A percentile compares a stretch with the other conserved stretches of the same genome.
Conservation (phyloP, 2,113 vertebrate species). For the cat (Felis catus) region DNA sequence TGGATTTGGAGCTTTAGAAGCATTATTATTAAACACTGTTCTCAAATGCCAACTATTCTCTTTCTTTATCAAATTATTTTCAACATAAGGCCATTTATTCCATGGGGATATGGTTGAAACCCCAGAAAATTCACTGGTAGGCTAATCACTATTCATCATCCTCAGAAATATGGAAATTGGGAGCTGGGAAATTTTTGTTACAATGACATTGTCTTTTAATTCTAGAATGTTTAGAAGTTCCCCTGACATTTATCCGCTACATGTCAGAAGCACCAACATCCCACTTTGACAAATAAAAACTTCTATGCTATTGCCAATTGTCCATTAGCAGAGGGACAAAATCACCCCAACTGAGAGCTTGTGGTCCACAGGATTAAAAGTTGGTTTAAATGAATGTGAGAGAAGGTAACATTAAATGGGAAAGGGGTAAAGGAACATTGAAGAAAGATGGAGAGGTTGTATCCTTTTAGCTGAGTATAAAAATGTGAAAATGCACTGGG, state of each 20-base stretch:
- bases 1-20: not conserved
- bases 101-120: fast-evolving
- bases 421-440: not conserved
- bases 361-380: not conserved
- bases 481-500: not conserved
- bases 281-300: not conserved
- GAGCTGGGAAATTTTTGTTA: not conserved
- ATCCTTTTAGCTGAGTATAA: not conserved
- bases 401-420: not conserved
- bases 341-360: not conserved
- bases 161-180: not conserved
- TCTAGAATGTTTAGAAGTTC: not conserved
- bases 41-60: not conserved
- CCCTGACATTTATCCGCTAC: not conserved
- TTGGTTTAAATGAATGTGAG: not conserved
- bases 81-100: not conserved
- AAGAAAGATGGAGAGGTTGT: not conserved
- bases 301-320: not conserved
- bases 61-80: not conserved
- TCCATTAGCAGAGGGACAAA: not conserved
- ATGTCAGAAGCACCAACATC: fast-evolving
- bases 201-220: not conserved
- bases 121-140: not conserved
- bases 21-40: not conserved
- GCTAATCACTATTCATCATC: not conserved